A percentile compares a stretch with the other conserved stretches of the same genome.
Conservation (phyloP, 2,113 vertebrate genomes). For the Columba livia region DNA sequence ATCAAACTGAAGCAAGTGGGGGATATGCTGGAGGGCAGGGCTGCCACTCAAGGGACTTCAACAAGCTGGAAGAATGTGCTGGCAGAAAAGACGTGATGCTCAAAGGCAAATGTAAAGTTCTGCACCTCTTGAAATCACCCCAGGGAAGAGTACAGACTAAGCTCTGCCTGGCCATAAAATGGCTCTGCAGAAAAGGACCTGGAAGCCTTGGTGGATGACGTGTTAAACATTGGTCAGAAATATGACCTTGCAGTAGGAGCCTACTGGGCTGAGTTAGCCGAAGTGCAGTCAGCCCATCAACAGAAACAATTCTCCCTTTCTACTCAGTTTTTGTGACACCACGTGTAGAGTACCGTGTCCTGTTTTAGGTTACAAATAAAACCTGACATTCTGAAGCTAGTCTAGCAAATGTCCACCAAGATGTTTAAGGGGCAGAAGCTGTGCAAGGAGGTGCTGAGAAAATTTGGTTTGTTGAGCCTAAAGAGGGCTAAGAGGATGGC, state of each 20-base stretch:
- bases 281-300: neutral
- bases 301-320: neutral
- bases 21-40: neutral
- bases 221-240: neutral
- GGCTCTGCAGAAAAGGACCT: neutral
- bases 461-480: neutral
- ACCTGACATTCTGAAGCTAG: neutral
- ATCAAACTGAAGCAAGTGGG: neutral
- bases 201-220: neutral
- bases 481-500: neutral
- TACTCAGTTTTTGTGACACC: neutral
- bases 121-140: neutral
- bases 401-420: neutral
- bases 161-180: neutral
- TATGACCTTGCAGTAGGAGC: neutral
- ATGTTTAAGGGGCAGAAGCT: neutral
- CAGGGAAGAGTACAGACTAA: neutral
- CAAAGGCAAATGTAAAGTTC: neutral
- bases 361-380: neutral
- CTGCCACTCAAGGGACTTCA: neutral
- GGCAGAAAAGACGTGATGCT: neutral
- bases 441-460: neutral
- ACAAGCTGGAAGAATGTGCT: neutral
- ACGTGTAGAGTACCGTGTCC: neutral
- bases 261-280: neutral